phyloP scores from a whole-genome alignment of 2,888 invertebrate species.

The Dryococelus australis region DNA sequence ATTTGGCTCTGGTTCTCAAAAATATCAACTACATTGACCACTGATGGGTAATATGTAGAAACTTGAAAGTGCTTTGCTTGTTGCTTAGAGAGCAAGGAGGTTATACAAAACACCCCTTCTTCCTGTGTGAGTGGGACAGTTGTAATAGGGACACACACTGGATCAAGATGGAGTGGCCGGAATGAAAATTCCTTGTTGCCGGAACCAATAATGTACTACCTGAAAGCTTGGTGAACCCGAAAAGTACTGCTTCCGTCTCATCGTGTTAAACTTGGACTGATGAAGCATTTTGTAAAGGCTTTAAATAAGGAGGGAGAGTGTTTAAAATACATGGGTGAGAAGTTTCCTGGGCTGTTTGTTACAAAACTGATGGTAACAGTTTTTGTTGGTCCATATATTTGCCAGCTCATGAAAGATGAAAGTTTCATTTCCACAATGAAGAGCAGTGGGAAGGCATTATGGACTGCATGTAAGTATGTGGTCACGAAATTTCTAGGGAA shows the following conservation, averaged over 20 bases:
- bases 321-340: background rate
- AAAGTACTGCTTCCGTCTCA: background rate
- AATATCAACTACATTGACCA: no score
- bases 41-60: no score
- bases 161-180: background rate
- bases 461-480: background rate
- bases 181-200: background rate
- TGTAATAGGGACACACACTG: background rate
- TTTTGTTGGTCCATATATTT: background rate
- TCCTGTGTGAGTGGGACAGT: no score
- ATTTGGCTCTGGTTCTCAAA: no score
- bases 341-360: background rate
- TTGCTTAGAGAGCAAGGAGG: no score
- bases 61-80: no score
- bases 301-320: conserved; percentile 5
- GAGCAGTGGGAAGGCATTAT: no score
- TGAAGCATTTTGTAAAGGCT: conserved; percentile 21
- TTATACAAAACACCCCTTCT: no score
- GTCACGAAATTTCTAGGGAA: no score
- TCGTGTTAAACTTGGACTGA: background rate
- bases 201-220: background rate
- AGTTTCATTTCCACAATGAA: background rate
- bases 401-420: background rate
- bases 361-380: background rate
- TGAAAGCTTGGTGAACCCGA: background rate